Conservation (phyloP, 2,888 invertebrate genomes). For the Drosophila ezoana region DNA sequence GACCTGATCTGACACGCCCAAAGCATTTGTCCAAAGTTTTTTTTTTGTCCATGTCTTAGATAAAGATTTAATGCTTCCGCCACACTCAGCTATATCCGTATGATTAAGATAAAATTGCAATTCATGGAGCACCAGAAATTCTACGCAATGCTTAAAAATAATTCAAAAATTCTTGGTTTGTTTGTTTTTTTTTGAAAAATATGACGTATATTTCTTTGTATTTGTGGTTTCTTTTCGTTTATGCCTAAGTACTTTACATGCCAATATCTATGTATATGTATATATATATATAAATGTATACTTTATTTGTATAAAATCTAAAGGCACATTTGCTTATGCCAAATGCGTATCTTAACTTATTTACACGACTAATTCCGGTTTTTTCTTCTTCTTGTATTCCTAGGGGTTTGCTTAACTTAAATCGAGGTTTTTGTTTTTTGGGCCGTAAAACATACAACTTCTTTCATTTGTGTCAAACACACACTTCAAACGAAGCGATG, state of each 20-base stretch:
- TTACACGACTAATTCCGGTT: constrained; percentile 73
- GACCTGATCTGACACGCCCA: constrained; percentile 73
- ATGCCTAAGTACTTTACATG: constrained; percentile 69
- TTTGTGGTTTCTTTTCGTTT: constrained; percentile 59
- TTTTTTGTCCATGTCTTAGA: constrained; percentile 12
- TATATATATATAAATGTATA: constrained; percentile 29
- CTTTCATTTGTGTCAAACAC: constrained; percentile 63
- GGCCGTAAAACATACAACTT: constrained; percentile 55
- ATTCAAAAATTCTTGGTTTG: neutral
- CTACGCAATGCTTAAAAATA: constrained; percentile 3
- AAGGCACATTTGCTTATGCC: constrained; percentile 47
- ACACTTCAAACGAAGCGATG: constrained; percentile 76
- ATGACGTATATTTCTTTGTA: constrained; percentile 51
- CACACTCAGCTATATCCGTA: constrained; percentile 22
- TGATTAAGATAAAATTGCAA: constrained; percentile 29
- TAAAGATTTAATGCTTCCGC: constrained; percentile 39
- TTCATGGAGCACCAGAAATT: constrained; percentile 44
- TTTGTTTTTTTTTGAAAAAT: constrained; percentile 42
- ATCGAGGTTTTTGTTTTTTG: constrained; percentile 45
- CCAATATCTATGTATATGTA: constrained; percentile 51
- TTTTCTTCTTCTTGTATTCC: constrained; percentile 8
- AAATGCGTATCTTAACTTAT: constrained; percentile 66
- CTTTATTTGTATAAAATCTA: constrained; percentile 66
- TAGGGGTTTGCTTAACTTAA: constrained; percentile 67
- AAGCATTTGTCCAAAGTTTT: constrained; percentile 22